Evolutionary conservation across 2,797 vertebrate genomes (phyloP).

Genomic region (Anomalospiza imberbis): DNA sequence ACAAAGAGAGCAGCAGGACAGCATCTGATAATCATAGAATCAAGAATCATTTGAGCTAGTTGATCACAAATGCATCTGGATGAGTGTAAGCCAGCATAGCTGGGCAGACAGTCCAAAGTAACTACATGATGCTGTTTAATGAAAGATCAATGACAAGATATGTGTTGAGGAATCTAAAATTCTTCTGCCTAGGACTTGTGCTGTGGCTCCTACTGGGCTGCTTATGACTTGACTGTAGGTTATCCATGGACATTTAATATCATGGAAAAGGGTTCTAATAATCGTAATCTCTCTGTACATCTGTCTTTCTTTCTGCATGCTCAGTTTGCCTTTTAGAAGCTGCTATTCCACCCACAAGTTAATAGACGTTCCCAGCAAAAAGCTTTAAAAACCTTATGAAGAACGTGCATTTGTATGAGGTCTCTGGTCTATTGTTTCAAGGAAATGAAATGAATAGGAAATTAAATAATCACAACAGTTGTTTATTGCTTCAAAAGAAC

Average conservation of each 20-base stretch:
- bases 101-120: neutral
- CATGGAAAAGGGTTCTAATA: neutral
- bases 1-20: neutral
- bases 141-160: neutral
- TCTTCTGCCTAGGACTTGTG: neutral
- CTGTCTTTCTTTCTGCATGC: neutral
- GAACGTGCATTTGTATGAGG: neutral
- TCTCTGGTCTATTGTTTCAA: neutral
- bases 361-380: neutral
- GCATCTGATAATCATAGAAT: neutral
- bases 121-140: neutral
- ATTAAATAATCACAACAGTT: slow-evolving; percentile 44
- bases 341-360: neutral
- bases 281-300: neutral
- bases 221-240: neutral
- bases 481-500: slow-evolving; percentile 52
- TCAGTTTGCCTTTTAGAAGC: neutral
- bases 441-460: slow-evolving; percentile 41
- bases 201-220: neutral
- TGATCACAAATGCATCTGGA: neutral
- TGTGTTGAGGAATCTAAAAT: neutral
- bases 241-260: neutral
- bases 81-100: neutral
- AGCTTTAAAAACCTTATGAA: neutral
- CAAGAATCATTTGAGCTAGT: neutral